Base-by-base conservation (phyloP, 2,888 invertebrate genomes). In the Arenicola marina region DNA sequence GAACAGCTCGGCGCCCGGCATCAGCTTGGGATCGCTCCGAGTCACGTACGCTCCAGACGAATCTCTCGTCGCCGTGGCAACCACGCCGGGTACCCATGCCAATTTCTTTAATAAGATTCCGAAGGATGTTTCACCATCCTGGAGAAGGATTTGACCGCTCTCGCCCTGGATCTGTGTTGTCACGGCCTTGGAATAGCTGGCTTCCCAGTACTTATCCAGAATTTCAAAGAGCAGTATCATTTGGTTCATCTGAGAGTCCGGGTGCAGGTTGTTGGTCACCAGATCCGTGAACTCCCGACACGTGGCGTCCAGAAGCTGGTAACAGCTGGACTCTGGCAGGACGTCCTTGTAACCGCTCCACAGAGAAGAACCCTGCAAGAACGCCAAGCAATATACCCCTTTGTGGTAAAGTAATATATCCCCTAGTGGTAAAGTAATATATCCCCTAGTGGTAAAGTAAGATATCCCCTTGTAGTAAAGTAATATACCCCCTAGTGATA, bases 281-380 rank as follows among this genome's bases (percentile, higher is more conserved):
- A 81, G 73, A 21, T 62, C 65, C 21, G 68, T 63, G 31, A 80
- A 71, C 66, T 80, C 79, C 34, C 70, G 68, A 68, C 79, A 76
- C 45, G 64, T 59, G 51, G 59, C 76, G 65, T 81, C 69, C 15
- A 26, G 44, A 31, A 69, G 34, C 28, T 44, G 38, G 34, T 60
- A 59, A 15, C 15, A 29, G 18, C 51, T 58, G 18, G 65, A 54
- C 2, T 53, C 54, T 15, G 76, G 77, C 75, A 76, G 74, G 11
- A 71, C 21, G 1, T 67, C 66, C 56, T 67, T 68, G 51, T 72
- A 61, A n/a, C 62, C 57, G n/a, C 67, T 67, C 80, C 80, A 81
- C 24, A 71, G 66, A 3, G 74, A 72, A 15, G 66, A 59, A 24
- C 56, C 68, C 79, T 80, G 66, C 24, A 70, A 33, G 33, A 26